A percentile compares a stretch with the other conserved stretches of the same genome.
Evolutionary conservation across 2,888 invertebrate genomes (phyloP).

Genomic region (Drosophila quasianomalipes): DNA sequence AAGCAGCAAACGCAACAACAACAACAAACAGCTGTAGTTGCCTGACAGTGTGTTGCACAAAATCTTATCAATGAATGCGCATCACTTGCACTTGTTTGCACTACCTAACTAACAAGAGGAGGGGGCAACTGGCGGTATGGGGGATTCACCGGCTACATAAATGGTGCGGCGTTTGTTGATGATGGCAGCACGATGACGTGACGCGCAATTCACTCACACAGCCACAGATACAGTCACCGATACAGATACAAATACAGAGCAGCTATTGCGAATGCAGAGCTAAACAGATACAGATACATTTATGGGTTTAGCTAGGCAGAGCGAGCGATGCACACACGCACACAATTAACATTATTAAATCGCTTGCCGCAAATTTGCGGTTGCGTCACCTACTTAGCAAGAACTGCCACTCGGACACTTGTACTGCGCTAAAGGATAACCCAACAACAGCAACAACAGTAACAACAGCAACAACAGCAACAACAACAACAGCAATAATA

Average conservation of each 20-base stretch:
- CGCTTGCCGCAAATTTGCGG: slow-evolving; percentile 79
- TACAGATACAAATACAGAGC: not conserved
- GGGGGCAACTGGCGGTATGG: not conserved
- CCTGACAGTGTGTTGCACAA: slow-evolving; percentile 59
- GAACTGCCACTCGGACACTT: slow-evolving; percentile 32
- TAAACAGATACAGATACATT: slow-evolving; percentile 42
- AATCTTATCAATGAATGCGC: slow-evolving; percentile 80
- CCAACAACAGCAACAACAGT: slow-evolving; percentile 18
- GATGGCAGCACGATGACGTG: slow-evolving; percentile 59
- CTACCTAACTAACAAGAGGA: slow-evolving; percentile 39
- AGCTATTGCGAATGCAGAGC: slow-evolving; percentile 12
- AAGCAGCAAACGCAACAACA: slow-evolving; percentile 22
- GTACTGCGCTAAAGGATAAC: slow-evolving; percentile 57
- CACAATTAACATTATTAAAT: slow-evolving; percentile 75
- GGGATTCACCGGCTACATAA: slow-evolving; percentile 70
- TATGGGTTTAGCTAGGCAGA: slow-evolving; percentile 32
- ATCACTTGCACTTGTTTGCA: slow-evolving; percentile 82
- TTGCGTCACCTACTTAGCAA: slow-evolving; percentile 81
- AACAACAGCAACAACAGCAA: slow-evolving; percentile 17
- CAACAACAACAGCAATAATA: slow-evolving; percentile 17
- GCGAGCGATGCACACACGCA: slow-evolving; percentile 47
- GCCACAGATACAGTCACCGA: slow-evolving; percentile 3
- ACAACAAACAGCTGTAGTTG: slow-evolving; percentile 20
- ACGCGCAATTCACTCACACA: slow-evolving; percentile 46
- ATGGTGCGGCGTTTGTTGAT: slow-evolving; percentile 56